Base-by-base conservation (phyloP, 2,888 invertebrate species). In the Sphaerophoria rueppellii region DNA sequence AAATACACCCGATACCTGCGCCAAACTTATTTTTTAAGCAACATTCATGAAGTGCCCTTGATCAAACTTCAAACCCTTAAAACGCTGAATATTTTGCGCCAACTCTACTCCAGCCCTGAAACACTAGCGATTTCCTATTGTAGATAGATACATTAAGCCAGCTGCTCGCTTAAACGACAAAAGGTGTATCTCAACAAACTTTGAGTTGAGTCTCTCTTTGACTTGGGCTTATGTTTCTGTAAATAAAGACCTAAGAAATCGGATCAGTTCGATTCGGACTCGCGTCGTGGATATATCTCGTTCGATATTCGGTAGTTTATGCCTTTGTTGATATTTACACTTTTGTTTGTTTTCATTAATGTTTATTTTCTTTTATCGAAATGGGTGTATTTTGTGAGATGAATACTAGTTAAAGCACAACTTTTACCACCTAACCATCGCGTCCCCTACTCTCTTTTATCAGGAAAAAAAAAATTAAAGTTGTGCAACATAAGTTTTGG, bases 191-290 rank as follows among this genome's bases (percentile, higher is more conserved):
- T 67, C 54, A 71, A 46, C 67, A 55, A 63, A 80, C 46, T 58
- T 35, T n/a, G 65, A 60, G 32, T 35, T n/a, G 65, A 60, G 32
- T 63, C 57, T 75, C 57, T 34, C 57, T 43, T 35, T 24, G 24
- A 24, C 24, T 37, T 43, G 34, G 16, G 12, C 61, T 57, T 52
- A 57, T 24, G 52, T 37, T 78, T 75, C 61, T 75, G 80, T 72
- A 69, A 85, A 85, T 58, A 71, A 76, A 73, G 75, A 70, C 43
- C 37, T 40, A 75, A 52, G 9, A 58, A 76, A 65, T 74, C 70
- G 58, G 52, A 77, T 85, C 81, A 85, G 85, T 85, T 85, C 69
- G 77, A 81, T 70, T 76, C 77, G 85, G 73, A 73, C 81, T 81
- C 73, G 76, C 76, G 76, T 73, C 81, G 85, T 77, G 73, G 58